Evolutionary conservation across 2,888 invertebrate species (phyloP).

Genomic region (Ormyrus rosae): DNA sequence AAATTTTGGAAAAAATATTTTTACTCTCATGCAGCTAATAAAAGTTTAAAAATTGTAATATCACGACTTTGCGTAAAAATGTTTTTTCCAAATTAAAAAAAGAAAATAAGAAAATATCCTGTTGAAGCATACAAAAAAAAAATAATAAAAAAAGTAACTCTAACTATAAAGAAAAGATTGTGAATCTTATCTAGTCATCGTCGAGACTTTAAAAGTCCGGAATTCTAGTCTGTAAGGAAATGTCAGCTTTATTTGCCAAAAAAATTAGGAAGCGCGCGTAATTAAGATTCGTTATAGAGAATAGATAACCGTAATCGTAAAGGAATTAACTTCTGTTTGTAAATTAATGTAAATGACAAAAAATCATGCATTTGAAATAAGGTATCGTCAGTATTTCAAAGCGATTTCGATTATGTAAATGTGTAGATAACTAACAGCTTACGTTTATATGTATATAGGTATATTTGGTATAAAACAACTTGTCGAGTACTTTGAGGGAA

Average conservation of each 20-base stretch:
- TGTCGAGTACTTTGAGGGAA: constrained; percentile 16
- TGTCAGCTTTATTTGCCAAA: constrained; percentile 56
- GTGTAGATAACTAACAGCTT: constrained; percentile 50
- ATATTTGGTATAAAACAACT: neutral
- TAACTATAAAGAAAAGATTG: neutral
- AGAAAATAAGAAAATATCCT: constrained; percentile 5
- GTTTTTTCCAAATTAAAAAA: neutral
- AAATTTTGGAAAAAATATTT: constrained; percentile 1
- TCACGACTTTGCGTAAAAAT: neutral
- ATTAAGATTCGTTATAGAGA: neutral
- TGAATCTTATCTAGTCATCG: constrained; percentile 42
- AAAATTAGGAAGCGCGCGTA: constrained; percentile 8
- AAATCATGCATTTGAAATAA: neutral
- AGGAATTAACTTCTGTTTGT: constrained; percentile 25
- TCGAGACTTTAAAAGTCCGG: constrained; percentile 13
- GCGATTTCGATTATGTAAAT: constrained; percentile 46
- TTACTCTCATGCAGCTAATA: neutral
- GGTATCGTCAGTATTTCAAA: constrained; percentile 35
- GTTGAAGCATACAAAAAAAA: neutral
- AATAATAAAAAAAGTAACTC: neutral
- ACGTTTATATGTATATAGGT: constrained; percentile 17
- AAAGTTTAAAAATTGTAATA: neutral
- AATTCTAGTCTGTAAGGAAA: constrained; percentile 25
- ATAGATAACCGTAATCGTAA: neutral
- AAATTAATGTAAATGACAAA: constrained; percentile 50